Percentiles rank a stretch among this genome's conserved stretches.
Evolutionary conservation across 2,113 vertebrate species (phyloP).

Genomic region (Pyrgilauda ruficollis): DNA sequence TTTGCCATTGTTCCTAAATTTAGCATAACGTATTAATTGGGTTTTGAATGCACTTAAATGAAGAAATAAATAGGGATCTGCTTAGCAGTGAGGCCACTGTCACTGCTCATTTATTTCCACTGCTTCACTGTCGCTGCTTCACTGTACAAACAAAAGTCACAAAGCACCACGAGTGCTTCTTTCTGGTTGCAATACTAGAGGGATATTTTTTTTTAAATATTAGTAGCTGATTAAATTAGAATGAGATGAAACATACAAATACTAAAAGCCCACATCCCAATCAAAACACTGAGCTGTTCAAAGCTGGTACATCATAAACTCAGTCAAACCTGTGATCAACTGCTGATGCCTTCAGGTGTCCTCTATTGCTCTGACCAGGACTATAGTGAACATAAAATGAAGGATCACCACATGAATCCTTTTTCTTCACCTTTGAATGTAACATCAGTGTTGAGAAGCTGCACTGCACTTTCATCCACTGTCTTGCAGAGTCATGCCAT

Average conservation of each 20-base stretch:
- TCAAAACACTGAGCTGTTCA: neutral
- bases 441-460: neutral
- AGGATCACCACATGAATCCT: neutral
- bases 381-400: neutral
- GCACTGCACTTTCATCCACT: neutral
- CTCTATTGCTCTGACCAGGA: neutral
- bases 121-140: neutral
- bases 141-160: accelerated
- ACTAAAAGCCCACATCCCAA: neutral
- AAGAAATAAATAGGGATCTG: neutral
- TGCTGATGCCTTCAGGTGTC: neutral
- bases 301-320: neutral
- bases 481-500: neutral
- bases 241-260: neutral
- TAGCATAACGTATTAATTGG: neutral
- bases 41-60: neutral
- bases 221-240: neutral
- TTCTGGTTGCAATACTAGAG: neutral
- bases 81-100: neutral
- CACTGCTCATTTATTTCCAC: neutral
- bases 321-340: neutral
- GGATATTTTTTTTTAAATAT: neutral
- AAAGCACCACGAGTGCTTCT: neutral
- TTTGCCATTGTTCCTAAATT: neutral
- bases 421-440: neutral